phyloP scores from a whole-genome alignment of 2,888 invertebrate genomes.

The Ennomos fuscantarius region DNA sequence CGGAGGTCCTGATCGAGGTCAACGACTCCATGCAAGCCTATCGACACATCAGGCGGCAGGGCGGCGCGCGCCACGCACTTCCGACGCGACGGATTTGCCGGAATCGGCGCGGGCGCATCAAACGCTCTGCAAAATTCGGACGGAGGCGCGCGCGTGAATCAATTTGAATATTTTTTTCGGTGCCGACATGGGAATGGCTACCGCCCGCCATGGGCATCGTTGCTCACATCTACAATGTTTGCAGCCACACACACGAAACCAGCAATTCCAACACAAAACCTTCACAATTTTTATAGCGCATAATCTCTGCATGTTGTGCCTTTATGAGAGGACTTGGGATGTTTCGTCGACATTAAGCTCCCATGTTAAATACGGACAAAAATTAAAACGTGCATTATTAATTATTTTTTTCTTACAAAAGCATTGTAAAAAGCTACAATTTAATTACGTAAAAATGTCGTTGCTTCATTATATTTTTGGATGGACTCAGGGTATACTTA shows the following conservation, averaged over 20 bases:
- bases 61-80: slow-evolving; percentile 79
- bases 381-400: slow-evolving; percentile 73
- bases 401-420: slow-evolving; percentile 61
- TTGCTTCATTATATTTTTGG: slow-evolving; percentile 70
- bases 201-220: slow-evolving; percentile 52
- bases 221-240: slow-evolving; percentile 49
- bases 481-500: slow-evolving; percentile 73
- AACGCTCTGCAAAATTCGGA: slow-evolving; percentile 82
- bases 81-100: slow-evolving; percentile 85
- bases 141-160: slow-evolving; percentile 81
- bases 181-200: slow-evolving; percentile 75
- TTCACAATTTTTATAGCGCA: slow-evolving; percentile 70
- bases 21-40: slow-evolving; percentile 75
- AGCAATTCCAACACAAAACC: slow-evolving; percentile 54
- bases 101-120: slow-evolving; percentile 84
- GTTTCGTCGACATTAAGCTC: slow-evolving; percentile 64
- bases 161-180: slow-evolving; percentile 83
- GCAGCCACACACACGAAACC: slow-evolving; percentile 31
- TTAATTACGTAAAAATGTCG: slow-evolving; percentile 81
- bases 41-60: slow-evolving; percentile 74
- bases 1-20: slow-evolving; percentile 79
- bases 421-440: slow-evolving; percentile 69
- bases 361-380: slow-evolving; percentile 64
- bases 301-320: slow-evolving; percentile 69
- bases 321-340: slow-evolving; percentile 52